Evolutionary conservation across 2,113 vertebrate species (phyloP), one percentile per base, ranked within the genome.

Genomic region (Nothobranchius furzeri): DNA sequence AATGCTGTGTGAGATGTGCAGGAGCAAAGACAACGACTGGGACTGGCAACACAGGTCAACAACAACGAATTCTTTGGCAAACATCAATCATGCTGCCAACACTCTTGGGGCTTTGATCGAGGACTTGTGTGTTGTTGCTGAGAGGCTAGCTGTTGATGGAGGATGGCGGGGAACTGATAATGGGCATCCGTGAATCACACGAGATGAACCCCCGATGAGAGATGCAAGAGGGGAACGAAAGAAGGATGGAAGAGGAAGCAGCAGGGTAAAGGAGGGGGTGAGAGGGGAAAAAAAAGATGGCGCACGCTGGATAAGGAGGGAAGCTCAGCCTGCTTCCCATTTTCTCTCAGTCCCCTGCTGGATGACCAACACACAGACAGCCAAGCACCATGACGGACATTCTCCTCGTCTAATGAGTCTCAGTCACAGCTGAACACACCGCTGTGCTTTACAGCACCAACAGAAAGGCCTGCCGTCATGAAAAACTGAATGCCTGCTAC

Each of bases 361-460:
- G 85, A 86, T 76, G 78, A 80, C 82, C 82, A 82, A 64, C 58
- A 66, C 60, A 17, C 70, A 78, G 81, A 80, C 81, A 80, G 73
- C 72, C 68, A 76, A 79, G 65, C 72, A 74, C 74, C 79, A 78
- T 89, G 85, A 90, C 79, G 79, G 82, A 88, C 83, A 80, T 51
- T 74, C 80, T 79, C 71, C 79, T 70, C 78, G 73, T 85, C 84
- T 89, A 89, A 90, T 88, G 85, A 90, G 88, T 81, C 75, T 75
- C 79, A 78, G 85, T 85, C 89, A 88, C 85, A 90, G 85, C 80
- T 83, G 86, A 89, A 84, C 84, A 88, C 81, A 78, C 82, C 42
- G 68, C 83, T 81, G 86, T 87, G 86, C 78, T 85, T 78, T 83
- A 84, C 82, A 87, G 81, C 81, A 59, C 45, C 75, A 67, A 78